Conservation (phyloP, 2,113 vertebrate genomes). For the Corythaixoides concolor region DNA sequence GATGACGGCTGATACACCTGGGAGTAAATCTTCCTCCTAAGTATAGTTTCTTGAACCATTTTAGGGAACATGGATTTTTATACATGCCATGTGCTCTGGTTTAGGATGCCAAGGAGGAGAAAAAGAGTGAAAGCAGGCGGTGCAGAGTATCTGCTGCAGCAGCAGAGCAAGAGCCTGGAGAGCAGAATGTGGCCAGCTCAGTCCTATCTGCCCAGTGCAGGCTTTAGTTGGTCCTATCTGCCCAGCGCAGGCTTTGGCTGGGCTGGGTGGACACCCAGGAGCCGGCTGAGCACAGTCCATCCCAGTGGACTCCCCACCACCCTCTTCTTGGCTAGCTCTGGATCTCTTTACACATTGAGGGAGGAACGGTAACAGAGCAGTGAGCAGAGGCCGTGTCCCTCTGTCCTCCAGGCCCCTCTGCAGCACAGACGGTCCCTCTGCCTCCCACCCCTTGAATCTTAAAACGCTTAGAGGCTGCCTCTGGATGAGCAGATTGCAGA, state of each 20-base stretch:
- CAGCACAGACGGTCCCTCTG: neutral
- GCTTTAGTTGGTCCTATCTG: neutral
- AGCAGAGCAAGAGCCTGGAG: conserved; percentile 38
- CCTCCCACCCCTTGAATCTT: neutral
- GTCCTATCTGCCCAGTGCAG: neutral
- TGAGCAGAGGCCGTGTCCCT: neutral
- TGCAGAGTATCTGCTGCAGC: conserved; percentile 66
- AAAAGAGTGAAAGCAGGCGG: conserved; percentile 50
- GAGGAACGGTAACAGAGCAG: rapidly evolving
- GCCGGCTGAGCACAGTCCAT: neutral
- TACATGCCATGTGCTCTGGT: neutral
- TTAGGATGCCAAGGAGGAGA: neutral
- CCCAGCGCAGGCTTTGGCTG: neutral
- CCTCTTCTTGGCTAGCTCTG: neutral
- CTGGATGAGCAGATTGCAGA: neutral
- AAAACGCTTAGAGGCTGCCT: neutral
- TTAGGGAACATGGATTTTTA: conserved; percentile 44
- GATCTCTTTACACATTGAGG: neutral
- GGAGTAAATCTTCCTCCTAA: conserved; percentile 40
- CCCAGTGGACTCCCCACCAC: neutral
- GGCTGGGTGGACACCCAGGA: neutral
- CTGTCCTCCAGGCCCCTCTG: neutral
- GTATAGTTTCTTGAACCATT: conserved; percentile 56
- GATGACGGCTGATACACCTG: conserved; percentile 14
- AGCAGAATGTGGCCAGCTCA: neutral